These are phyloP conservation scores for Dendrolimus kikuchii DNA, from an alignment of 1,140 invertebrate species.

Conservation along the genomic window DNA sequence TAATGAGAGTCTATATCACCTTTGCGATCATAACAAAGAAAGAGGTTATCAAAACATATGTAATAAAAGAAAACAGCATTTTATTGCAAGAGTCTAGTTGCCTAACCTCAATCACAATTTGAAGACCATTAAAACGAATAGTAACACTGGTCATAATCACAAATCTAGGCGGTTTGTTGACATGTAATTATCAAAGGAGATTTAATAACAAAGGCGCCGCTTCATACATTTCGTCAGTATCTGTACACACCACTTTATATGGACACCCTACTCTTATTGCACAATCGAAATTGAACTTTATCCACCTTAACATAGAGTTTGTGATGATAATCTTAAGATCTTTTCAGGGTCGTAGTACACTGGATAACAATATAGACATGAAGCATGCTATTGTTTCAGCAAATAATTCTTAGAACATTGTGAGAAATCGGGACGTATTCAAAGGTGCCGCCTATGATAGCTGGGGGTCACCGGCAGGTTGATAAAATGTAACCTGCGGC, in stretches of 20 bases:
- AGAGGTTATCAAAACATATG: not conserved
- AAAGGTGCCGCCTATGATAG: slow-evolving; percentile 42
- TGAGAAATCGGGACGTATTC: slow-evolving; percentile 53
- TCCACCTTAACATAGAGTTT: slow-evolving; percentile 6
- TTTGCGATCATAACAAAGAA: not conserved
- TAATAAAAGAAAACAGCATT: not conserved
- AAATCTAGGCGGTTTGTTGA: slow-evolving; percentile 49
- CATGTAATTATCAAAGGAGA: slow-evolving; percentile 54
- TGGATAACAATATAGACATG: slow-evolving; percentile 30
- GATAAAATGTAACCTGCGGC: slow-evolving; percentile 21
- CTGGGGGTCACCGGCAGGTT: slow-evolving; percentile 26
- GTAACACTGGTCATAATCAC: slow-evolving; percentile 39
- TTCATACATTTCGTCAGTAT: slow-evolving; percentile 52
- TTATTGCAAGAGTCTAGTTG: slow-evolving; percentile 1
- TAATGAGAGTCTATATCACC: too few relatives aligned
- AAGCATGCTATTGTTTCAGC: slow-evolving; percentile 64
- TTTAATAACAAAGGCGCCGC: slow-evolving; percentile 64
- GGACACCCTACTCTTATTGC: not conserved
- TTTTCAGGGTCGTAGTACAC: not conserved
- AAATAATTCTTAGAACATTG: slow-evolving; percentile 62
- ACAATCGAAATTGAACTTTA: slow-evolving; percentile 22
- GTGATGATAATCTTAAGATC: slow-evolving; percentile 2
- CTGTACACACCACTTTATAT: slow-evolving; percentile 29
- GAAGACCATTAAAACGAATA: slow-evolving; percentile 30
- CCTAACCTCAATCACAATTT: slow-evolving; percentile 24